Evolutionary conservation across 1,140 invertebrate genomes (phyloP), one percentile per base, ranked within the genome.

Genomic region (Orchesella cincta): DNA sequence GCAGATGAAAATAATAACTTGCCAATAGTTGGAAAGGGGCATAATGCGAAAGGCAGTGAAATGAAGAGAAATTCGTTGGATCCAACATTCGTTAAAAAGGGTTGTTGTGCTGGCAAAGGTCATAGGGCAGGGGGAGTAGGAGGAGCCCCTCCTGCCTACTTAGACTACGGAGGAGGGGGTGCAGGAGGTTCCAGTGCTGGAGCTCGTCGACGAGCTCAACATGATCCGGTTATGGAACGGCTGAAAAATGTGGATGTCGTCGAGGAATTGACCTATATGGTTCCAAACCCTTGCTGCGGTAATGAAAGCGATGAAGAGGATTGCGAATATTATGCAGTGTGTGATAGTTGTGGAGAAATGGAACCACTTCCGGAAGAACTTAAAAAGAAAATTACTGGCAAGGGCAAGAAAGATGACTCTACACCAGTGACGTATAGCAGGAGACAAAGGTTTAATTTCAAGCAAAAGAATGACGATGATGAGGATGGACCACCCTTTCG

Each of bases 171-270:
- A 16, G 31, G 12, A 2, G 33, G 34, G 5, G 18, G 2, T 29
- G 28, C 57, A 8, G 26, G 23, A 31, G 39, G 52, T 31, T 26
- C n/a, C 16, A 35, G 71, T 1, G 34, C 46, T 14, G 8, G 18
- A 18, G 26, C 26, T 70, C 5, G 26, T 18, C 8, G 16, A 3
- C n/a, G 29, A 2, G 18, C 2, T 1, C 14, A 34, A 33, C 14
- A 46, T 29, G 39, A 73, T 46, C 73, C 77, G 12, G 46, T 73
- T 1, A 36, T 74, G 20, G 74, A 78, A 28, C 36, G 73, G 8
- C 28, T 78, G 51, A 74, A 78, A 51, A 78, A 78, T 31, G 77
- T 78, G 0, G 77, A 78, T 51, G 77, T 78, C 0, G 74, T 78
- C 0, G 77, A 78, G 31, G 77, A 78, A 51, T 20, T 78, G 20